Evolutionary conservation across 2,888 invertebrate species (phyloP).

Genomic region (Phortica okadai): DNA sequence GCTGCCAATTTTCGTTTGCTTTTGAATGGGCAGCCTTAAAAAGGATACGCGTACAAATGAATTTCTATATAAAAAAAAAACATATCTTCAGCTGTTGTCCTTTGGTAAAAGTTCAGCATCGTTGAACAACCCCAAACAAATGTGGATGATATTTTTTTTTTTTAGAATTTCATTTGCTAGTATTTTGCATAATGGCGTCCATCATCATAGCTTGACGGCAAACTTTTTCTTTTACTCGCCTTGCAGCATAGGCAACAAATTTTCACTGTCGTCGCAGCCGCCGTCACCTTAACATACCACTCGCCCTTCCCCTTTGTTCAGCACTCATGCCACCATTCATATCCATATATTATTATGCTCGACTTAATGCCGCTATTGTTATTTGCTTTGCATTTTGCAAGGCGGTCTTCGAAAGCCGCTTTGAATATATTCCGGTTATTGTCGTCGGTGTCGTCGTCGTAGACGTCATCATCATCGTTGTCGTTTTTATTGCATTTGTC

Average conservation of each 20-base stretch:
- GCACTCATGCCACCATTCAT: conserved; percentile 30
- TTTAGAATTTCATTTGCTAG: conserved; percentile 7
- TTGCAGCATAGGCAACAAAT: conserved; percentile 63
- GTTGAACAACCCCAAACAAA: conserved; percentile 37
- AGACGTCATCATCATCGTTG: conserved; percentile 49
- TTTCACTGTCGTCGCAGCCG: conserved; percentile 34
- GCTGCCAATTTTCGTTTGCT: background rate
- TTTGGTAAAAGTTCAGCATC: background rate
- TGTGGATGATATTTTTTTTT: conserved; percentile 26
- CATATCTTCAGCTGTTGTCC: conserved; percentile 17
- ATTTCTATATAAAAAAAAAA: background rate
- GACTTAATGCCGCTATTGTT: conserved; percentile 58
- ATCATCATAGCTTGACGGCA: conserved; percentile 55
- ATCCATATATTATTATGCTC: conserved; percentile 41
- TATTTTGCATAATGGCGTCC: conserved; percentile 62
- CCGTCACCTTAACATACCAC: background rate
- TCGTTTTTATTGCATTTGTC: conserved; percentile 64
- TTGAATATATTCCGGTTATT: conserved; percentile 12
- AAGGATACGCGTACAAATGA: background rate
- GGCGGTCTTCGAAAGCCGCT: conserved; percentile 45
- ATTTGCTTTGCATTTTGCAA: conserved; percentile 8
- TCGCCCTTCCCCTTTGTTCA: conserved; percentile 2
- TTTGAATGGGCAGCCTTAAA: background rate
- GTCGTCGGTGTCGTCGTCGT: background rate
- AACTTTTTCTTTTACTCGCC: conserved; percentile 60